Percentiles rank a stretch among this genome's conserved stretches.
These are phyloP conservation scores for Troides helena DNA, from an alignment of 2,888 invertebrate genomes.

Conservation along the genomic window DNA sequence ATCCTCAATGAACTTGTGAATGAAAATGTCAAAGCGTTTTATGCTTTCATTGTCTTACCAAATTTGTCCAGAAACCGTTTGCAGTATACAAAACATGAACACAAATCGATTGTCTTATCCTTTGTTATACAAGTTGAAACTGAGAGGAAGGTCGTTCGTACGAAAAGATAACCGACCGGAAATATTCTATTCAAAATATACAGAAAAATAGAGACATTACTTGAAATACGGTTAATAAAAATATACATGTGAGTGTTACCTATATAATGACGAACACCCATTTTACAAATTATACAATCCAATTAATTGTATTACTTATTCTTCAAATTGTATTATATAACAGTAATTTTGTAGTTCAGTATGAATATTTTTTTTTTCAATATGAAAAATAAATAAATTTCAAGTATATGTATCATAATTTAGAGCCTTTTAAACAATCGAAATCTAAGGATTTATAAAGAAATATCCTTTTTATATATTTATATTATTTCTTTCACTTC, in stretches of 20 bases:
- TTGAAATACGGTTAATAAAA: background rate
- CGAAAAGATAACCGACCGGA: background rate
- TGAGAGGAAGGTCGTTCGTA: slow-evolving; percentile 4
- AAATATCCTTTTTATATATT: background rate
- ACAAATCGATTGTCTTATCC: background rate
- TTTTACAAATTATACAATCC: too few species aligned
- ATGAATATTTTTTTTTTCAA: too few species aligned
- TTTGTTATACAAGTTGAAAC: background rate
- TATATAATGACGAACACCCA: too few species aligned
- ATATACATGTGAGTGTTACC: background rate
- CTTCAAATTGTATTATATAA: too few species aligned
- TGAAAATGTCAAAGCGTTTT: slow-evolving; percentile 15
- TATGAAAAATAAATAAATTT: too few species aligned
- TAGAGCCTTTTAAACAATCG: background rate
- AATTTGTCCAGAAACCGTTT: slow-evolving; percentile 9
- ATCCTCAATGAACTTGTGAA: slow-evolving; percentile 10
- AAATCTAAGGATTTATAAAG: background rate
- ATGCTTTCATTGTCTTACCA: slow-evolving; percentile 19
- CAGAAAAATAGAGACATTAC: background rate
- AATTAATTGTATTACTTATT: too few species aligned
- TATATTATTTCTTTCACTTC: background rate
- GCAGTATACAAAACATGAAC: background rate
- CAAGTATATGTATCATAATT: too few species aligned
- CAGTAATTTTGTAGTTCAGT: too few species aligned
- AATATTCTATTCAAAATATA: background rate